These are phyloP conservation scores for Recurvirostra avosetta DNA, from an alignment of 2,113 vertebrate species.

Conservation along the genomic window DNA sequence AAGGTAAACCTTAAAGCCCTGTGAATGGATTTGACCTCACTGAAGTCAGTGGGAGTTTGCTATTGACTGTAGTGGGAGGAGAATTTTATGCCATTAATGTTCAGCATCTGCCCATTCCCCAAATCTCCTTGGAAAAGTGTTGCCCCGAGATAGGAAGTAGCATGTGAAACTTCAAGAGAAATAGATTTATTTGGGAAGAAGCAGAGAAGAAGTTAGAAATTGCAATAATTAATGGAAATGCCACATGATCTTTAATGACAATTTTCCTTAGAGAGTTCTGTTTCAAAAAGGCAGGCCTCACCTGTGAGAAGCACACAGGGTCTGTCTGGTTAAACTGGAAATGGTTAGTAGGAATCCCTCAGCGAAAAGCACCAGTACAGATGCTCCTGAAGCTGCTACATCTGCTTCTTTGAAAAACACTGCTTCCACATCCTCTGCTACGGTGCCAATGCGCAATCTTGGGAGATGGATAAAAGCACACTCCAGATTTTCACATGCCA, in stretches of 20 bases:
- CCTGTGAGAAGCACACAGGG: not conserved
- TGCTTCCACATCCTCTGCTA: slow-evolving; percentile 65
- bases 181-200: not conserved
- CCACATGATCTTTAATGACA: not conserved
- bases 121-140: not conserved
- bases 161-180: not conserved
- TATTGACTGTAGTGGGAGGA: not conserved
- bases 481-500: slow-evolving; percentile 52
- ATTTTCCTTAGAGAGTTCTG: not conserved
- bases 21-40: not conserved
- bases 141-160: not conserved
- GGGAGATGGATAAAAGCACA: slow-evolving; percentile 64
- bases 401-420: slow-evolving; percentile 64
- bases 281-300: not conserved
- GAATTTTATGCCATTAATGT: not conserved
- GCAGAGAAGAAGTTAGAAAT: not conserved
- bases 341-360: not conserved
- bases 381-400: slow-evolving; percentile 46
- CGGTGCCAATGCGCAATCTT: slow-evolving; percentile 35
- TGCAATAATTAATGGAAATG: not conserved
- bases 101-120: not conserved
- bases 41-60: not conserved
- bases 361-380: not conserved
- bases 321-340: not conserved
- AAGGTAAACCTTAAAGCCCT: not conserved